These are phyloP conservation scores for Drosophila triauraria DNA, from an alignment of 1,140 invertebrate genomes.

Conservation along the genomic window DNA sequence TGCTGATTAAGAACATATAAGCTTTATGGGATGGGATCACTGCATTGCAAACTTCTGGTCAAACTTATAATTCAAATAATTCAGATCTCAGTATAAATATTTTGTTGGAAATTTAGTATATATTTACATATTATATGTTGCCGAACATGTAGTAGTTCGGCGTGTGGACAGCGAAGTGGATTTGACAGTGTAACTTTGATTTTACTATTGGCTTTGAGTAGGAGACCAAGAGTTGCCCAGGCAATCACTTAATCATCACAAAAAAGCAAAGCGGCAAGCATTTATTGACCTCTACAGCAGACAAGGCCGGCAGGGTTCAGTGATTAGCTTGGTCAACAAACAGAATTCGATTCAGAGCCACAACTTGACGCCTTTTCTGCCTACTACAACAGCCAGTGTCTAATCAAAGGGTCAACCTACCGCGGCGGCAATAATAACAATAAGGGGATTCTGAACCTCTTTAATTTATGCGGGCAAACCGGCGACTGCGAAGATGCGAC, in stretches of 20 bases:
- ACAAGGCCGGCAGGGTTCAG: slow-evolving; percentile 10
- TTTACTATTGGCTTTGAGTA: background rate
- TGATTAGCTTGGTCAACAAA: slow-evolving; percentile 70
- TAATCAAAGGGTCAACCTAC: slow-evolving; percentile 40
- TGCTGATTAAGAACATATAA: too few species aligned
- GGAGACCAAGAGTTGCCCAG: background rate
- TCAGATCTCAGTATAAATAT: too few species aligned
- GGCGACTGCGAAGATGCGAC: slow-evolving; percentile 8
- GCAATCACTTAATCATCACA: slow-evolving; percentile 30
- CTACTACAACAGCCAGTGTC: slow-evolving; percentile 5
- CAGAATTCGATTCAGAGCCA: slow-evolving; percentile 47
- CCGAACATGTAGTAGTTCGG: background rate
- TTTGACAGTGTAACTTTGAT: background rate
- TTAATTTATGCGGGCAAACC: slow-evolving; percentile 69
- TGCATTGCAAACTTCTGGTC: too few species aligned
- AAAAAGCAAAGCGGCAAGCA: slow-evolving; percentile 6
- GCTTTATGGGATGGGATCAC: too few species aligned
- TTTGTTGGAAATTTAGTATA: too few species aligned
- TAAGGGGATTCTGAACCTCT: slow-evolving; percentile 50
- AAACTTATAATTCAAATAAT: too few species aligned
- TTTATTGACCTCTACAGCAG: background rate
- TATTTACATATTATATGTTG: too few species aligned
- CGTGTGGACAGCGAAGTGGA: background rate
- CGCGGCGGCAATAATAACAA: slow-evolving; percentile 14
- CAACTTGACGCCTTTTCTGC: slow-evolving; percentile 57